Base-by-base conservation (phyloP, 2,888 invertebrate genomes). In the Lycia hirtaria region DNA sequence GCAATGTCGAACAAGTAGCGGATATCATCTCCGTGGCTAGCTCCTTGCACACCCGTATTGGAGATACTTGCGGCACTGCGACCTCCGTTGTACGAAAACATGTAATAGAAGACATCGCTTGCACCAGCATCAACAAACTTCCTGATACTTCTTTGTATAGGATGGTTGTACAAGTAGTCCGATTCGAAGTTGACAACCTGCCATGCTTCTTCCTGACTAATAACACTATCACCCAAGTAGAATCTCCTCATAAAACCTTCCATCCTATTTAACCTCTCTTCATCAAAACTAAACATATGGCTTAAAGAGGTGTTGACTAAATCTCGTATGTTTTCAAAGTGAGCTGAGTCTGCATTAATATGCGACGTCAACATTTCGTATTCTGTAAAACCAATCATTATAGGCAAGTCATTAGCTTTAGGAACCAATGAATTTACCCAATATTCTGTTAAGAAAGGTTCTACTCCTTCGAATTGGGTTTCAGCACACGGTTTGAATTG, bases 21-120 rank as follows among this genome's bases (percentile, higher is more conserved):
- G 0, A 79, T 9, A 2, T 89, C 88, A 55, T 87, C 87, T 1
- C 61, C 69, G 56, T 88, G 88, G 0, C 64, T 32, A 0, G 81
- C 85, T 0, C 71, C 72, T 0, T 62, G 64, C 4, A 60, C 41
- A 4, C 69, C 67, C 0, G 78, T 47, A 17, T 75, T 81, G 7
- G 12, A 24, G 0, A 35, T 32, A 57, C 74, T 77, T 0, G 49
- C 33, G 12, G 57, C 64, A 62, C 77, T 83, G 49, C 75, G 69
- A 4, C 54, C 71, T 9, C 87, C 83, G 9, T 55, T 62, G 30
- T 85, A 85, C 0, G 78, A 68, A 68, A 88, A 88, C 62, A 83
- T 60, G 22, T 87, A 87, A 12, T 79, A 78, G 47, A 70, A 88
- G 14, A 87, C 73, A 3, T 69, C 50, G 0, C 62, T 59, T 1